A percentile compares a stretch with the other conserved stretches of the same genome.
Evolutionary conservation across 2,113 vertebrate species (phyloP).

Genomic region (Apaloderma vittatum): DNA sequence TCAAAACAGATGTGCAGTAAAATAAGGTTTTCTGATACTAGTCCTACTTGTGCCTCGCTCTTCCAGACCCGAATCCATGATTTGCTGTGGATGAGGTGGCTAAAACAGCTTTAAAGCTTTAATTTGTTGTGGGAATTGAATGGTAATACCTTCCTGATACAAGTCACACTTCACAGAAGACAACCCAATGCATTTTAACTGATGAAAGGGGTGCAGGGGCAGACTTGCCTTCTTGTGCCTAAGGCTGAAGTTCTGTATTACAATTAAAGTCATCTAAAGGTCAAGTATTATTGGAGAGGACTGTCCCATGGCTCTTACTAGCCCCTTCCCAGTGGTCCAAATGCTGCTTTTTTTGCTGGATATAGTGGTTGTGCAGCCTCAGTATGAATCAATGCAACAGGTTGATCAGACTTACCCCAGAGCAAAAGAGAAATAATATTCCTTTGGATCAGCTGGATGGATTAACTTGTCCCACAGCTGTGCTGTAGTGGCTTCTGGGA

Average conservation of each 20-base stretch:
- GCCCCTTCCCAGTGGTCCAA: background rate
- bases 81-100: background rate
- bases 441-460: background rate
- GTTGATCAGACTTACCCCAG: background rate
- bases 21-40: background rate
- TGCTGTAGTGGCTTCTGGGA: fast-evolving
- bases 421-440: background rate
- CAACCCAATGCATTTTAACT: background rate
- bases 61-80: background rate
- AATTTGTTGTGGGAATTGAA: background rate
- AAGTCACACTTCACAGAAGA: background rate
- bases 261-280: background rate
- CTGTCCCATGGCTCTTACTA: background rate
- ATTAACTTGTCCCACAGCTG: background rate
- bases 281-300: background rate
- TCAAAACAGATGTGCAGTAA: background rate
- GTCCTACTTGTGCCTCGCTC: background rate
- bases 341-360: background rate
- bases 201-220: background rate
- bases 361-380: background rate
- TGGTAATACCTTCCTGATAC: background rate
- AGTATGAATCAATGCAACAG: fast-evolving
- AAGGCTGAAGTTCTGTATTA: background rate
- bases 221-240: background rate
- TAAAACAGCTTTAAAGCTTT: background rate